A percentile compares a stretch with the other conserved stretches of the same genome.
Conservation (phyloP, 2,888 invertebrate species). For the Cataglyphis rosenhaueri region DNA sequence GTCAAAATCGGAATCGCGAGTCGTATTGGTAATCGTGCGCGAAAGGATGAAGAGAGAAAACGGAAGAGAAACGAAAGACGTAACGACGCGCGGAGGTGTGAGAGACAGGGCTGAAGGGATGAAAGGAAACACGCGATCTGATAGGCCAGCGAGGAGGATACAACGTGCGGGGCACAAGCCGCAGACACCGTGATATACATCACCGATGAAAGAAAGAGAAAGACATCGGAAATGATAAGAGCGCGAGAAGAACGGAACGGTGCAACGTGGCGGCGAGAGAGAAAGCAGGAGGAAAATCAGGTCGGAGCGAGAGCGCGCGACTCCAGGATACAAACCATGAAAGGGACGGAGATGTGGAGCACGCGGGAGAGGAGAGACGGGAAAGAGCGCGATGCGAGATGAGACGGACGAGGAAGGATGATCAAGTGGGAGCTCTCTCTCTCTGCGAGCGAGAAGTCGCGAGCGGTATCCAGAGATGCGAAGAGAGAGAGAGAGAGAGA, state of each 20-base stretch:
- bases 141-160: constrained; percentile 28
- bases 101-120: constrained; percentile 34
- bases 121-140: constrained; percentile 33
- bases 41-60: constrained; percentile 23
- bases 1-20: constrained; percentile 52
- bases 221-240: not conserved
- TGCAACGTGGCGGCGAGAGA: constrained; percentile 40
- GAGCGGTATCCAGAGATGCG: constrained; percentile 36
- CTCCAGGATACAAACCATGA: constrained; percentile 21
- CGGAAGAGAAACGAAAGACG: constrained; percentile 5
- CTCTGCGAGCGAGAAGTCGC: constrained; percentile 28
- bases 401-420: constrained; percentile 17
- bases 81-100: constrained; percentile 23
- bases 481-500: constrained; percentile 63
- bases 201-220: not conserved
- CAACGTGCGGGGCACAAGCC: constrained; percentile 39
- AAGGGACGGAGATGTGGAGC: constrained; percentile 43
- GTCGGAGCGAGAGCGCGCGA: constrained; percentile 30
- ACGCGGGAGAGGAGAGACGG: constrained; percentile 15
- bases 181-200: constrained; percentile 19
- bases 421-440: constrained; percentile 3
- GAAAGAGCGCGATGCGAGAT: constrained; percentile 2
- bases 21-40: constrained; percentile 43
- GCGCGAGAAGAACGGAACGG: constrained; percentile 34
- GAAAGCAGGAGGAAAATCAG: constrained; percentile 54